Percentiles rank a stretch among this genome's conserved stretches.
Conservation (phyloP, 2,888 invertebrate species). For the Ormia ochracea region DNA sequence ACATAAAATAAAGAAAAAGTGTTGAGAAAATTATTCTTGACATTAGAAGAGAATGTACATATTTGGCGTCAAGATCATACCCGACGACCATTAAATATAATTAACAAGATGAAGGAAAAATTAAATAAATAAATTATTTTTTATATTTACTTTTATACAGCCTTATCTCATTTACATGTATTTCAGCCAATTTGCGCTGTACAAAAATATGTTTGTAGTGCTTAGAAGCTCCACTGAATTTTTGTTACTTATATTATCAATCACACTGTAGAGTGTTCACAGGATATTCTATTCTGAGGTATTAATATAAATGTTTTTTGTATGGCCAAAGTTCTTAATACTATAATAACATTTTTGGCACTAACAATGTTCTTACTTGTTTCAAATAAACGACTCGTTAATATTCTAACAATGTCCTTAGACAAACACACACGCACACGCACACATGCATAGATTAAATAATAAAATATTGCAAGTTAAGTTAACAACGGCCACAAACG, state of each 20-base stretch:
- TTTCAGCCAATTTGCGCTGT: too few species aligned
- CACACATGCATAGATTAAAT: not conserved
- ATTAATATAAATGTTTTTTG: constrained; percentile 68
- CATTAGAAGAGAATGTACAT: too few species aligned
- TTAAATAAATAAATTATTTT: too few species aligned
- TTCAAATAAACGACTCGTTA: constrained; percentile 59
- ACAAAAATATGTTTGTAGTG: too few species aligned
- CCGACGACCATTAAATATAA: too few species aligned
- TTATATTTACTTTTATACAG: too few species aligned
- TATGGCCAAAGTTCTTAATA: constrained; percentile 66
- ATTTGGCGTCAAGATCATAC: too few species aligned
- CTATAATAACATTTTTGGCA: constrained; percentile 59
- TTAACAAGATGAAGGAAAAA: too few species aligned
- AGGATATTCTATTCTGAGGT: constrained; percentile 17
- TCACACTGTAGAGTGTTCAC: not conserved
- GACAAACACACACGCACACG: not conserved
- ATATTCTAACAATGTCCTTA: constrained; percentile 60
- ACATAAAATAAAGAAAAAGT: too few species aligned
- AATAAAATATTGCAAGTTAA: constrained; percentile 8
- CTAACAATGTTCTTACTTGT: constrained; percentile 47
- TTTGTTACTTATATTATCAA: not conserved
- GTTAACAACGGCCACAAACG: constrained; percentile 21
- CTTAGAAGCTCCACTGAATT: not conserved
- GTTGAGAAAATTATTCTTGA: too few species aligned
- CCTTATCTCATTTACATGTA: too few species aligned